Base-by-base conservation (phyloP, 2,888 invertebrate species). In the Microctonus hyperodae region DNA sequence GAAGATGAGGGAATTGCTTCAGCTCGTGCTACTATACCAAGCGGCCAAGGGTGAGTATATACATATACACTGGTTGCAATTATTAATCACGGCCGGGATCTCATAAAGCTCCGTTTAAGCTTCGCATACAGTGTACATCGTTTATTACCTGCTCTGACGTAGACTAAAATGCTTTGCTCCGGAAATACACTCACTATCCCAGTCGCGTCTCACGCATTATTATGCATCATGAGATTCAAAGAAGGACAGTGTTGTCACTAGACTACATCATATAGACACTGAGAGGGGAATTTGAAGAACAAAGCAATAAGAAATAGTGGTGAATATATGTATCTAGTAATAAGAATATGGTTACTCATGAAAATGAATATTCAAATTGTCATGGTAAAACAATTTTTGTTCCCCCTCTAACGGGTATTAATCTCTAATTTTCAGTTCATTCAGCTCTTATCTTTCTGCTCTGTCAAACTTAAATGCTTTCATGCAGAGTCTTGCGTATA, bases 11-110 rank as follows among this genome's bases (percentile, higher is more conserved):
- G 44, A 28, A 40, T 60, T 31, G 48, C 44, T 28, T 33, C 48
- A n/a, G 20, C 50, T 60, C n/a, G 40, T 37, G 31, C 28, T 48
- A 16, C 20, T 48, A 23, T 25, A 37, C 37, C 33, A 35, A 37
- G 58, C 37, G 58, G 37, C 35, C 37, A 50, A 33, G 35, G 33
- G 16, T n/a, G 33, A 35, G 50, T 33, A 61, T 31, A 61, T 60
- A 60, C 28, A 37, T 59, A 40, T 60, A 60, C n/a, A 35, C 22
- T 25, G 71, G 72, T 72, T 74, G 74, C 75, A 79, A 80, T 82
- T 82, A 82, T 82, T 82, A 82, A 82, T 82, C 81, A 81, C 77
- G 72, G 75, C 76, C 62, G 72, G 78, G 80, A 82, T 82, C 79
- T 81, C 81, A 81, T 82, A 81, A 82, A 82, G 81, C 78, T 79